phyloP scores from a whole-genome alignment of 2,113 vertebrate genomes.

The Oplegnathus fasciatus region DNA sequence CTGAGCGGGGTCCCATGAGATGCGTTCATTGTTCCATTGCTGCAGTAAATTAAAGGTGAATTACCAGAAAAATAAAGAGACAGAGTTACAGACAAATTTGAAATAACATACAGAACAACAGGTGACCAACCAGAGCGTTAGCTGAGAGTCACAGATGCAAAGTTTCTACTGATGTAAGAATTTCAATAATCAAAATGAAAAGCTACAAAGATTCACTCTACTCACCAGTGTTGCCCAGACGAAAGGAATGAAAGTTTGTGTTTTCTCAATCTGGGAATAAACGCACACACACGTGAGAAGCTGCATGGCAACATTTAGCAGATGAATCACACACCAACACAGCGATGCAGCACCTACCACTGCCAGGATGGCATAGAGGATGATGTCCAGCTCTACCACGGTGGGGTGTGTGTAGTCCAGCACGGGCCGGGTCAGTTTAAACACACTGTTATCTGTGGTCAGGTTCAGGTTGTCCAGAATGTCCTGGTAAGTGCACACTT shows the following conservation, averaged over 20 bases:
- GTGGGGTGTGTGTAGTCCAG: constrained; percentile 76
- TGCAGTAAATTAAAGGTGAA: constrained; percentile 29
- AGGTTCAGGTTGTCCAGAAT: constrained; percentile 80
- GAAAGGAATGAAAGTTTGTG: constrained; percentile 77
- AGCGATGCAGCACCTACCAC: constrained; percentile 65
- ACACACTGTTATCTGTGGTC: constrained; percentile 55
- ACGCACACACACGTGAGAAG: not conserved
- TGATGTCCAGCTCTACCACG: constrained; percentile 64
- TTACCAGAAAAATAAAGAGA: not conserved
- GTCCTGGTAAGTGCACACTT: constrained; percentile 77
- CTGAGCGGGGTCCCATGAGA: constrained; percentile 74
- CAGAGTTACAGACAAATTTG: not conserved
- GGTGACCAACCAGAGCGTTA: not conserved
- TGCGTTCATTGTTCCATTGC: constrained; percentile 73
- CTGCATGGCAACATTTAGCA: not conserved
- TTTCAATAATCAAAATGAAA: not conserved
- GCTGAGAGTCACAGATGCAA: not conserved
- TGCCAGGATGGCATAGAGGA: constrained; percentile 76
- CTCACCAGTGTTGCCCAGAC: constrained; percentile 74
- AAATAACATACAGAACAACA: not conserved
- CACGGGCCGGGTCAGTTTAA: constrained; percentile 73
- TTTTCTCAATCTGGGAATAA: constrained; percentile 78
- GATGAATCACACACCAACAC: not conserved
- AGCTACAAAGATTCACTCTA: not conserved
- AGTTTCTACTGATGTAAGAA: not conserved